These are phyloP conservation scores for Paratilapia polleni DNA, from an alignment of 2,113 vertebrate species.

Conservation along the genomic window DNA sequence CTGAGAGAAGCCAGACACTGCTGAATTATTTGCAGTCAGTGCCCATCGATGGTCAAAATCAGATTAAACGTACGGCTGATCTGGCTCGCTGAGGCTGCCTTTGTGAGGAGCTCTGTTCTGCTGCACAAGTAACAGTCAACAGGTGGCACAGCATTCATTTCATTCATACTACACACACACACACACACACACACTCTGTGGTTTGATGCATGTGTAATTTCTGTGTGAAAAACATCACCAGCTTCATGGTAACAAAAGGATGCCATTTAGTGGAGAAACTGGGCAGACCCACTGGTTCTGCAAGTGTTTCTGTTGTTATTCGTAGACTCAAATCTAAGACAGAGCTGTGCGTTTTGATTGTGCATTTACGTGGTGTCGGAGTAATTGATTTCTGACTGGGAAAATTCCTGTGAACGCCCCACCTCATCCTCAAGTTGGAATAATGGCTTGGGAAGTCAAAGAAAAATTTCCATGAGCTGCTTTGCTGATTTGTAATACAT, in stretches of 20 bases:
- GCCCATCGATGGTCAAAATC: not conserved
- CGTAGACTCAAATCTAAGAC: not conserved
- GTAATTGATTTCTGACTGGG: not conserved
- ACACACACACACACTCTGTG: too few relatives aligned
- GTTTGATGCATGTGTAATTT: not conserved
- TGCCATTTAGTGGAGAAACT: not conserved
- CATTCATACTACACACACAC: not conserved
- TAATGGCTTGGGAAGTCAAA: not conserved
- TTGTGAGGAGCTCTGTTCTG: not conserved
- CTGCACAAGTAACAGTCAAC: not conserved
- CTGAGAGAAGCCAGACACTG: not conserved
- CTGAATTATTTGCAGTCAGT: not conserved
- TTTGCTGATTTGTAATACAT: too few relatives aligned
- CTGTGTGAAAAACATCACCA: not conserved
- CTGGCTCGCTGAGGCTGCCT: not conserved
- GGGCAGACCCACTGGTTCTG: not conserved
- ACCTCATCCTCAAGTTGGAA: not conserved
- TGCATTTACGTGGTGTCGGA: not conserved
- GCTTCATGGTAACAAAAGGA: not conserved
- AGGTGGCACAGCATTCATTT: not conserved
- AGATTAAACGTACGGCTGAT: not conserved
- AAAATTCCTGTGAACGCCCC: not conserved
- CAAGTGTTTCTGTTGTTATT: not conserved
- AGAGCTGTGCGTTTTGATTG: not conserved
- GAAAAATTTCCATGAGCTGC: not conserved